These are phyloP conservation scores for Acrossocheilus fasciatus DNA, from an alignment of 2,797 vertebrate genomes.

Conservation along the genomic window DNA sequence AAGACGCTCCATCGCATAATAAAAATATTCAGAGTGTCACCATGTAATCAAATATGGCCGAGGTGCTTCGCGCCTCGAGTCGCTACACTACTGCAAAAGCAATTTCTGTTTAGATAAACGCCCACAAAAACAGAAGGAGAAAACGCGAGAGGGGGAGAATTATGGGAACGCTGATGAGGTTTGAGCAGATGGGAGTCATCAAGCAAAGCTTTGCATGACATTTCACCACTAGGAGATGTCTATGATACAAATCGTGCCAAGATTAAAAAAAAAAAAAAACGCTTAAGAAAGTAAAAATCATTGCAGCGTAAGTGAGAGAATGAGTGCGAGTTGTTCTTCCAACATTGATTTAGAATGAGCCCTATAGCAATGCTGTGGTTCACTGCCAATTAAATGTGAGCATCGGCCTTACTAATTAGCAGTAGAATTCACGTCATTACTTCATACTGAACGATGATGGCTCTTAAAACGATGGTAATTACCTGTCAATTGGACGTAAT, in stretches of 20 bases:
- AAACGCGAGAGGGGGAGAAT: slow-evolving; percentile 52
- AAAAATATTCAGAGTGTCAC: slow-evolving; percentile 18
- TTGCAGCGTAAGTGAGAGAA: not conserved
- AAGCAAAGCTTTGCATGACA: slow-evolving; percentile 69
- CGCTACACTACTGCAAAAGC: slow-evolving; percentile 4
- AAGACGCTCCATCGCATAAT: not conserved
- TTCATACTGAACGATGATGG: slow-evolving; percentile 70
- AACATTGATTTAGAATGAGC: slow-evolving; percentile 54
- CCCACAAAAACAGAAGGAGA: slow-evolving; percentile 31
- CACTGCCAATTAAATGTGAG: slow-evolving; percentile 58
- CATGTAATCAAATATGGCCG: slow-evolving; percentile 9
- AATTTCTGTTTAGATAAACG: slow-evolving; percentile 36
- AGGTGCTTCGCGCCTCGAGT: not conserved
- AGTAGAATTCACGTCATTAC: slow-evolving; percentile 68
- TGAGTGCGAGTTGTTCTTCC: slow-evolving; percentile 26
- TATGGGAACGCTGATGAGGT: slow-evolving; percentile 71
- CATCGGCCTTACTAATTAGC: slow-evolving; percentile 71
- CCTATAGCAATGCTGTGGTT: slow-evolving; percentile 5
- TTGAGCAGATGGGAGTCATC: slow-evolving; percentile 73
- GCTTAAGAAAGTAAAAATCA: not conserved
- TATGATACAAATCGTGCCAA: slow-evolving; percentile 1
- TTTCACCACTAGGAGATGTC: slow-evolving; percentile 60
- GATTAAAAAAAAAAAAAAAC: not conserved
- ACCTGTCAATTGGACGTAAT: slow-evolving; percentile 73
- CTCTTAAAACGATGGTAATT: slow-evolving; percentile 73